phyloP scores from a whole-genome alignment of 1,140 invertebrate genomes.

The Aradophagus sp. region DNA sequence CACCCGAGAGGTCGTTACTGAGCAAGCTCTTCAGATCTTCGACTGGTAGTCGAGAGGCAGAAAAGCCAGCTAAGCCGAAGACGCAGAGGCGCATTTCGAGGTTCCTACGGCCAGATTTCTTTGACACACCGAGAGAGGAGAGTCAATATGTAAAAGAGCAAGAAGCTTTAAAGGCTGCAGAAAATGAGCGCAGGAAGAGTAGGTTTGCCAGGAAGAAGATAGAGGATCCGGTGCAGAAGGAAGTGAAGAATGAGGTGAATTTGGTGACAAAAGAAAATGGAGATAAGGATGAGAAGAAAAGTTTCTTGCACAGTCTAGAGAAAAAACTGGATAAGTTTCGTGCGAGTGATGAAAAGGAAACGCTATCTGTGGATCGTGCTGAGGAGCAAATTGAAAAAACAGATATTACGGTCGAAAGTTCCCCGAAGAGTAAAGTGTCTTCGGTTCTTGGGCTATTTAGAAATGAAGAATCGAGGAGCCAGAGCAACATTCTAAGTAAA shows the following conservation, averaged over 20 bases:
- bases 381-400: constrained; percentile 8
- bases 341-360: constrained; percentile 60
- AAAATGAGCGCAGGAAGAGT: constrained; percentile 71
- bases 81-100: constrained; percentile 79
- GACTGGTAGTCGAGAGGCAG: constrained; percentile 64
- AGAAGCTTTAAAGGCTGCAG: constrained; percentile 75
- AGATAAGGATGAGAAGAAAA: constrained; percentile 50
- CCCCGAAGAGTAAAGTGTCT: constrained; percentile 77
- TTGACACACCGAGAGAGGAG: constrained; percentile 82
- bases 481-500: constrained; percentile 60
- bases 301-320: constrained; percentile 72
- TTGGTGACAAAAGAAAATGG: constrained; percentile 55
- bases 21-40: constrained; percentile 78
- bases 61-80: constrained; percentile 66
- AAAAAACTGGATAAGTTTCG: constrained; percentile 73
- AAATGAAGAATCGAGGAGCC: constrained; percentile 67
- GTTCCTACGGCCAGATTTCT: constrained; percentile 86
- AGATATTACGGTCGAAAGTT: constrained; percentile 18
- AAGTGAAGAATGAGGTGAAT: constrained; percentile 69
- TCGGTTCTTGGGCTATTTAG: constrained; percentile 84
- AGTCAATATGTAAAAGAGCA: constrained; percentile 82
- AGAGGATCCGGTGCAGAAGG: constrained; percentile 60
- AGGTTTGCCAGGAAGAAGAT: constrained; percentile 64
- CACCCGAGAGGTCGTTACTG: constrained; percentile 75
- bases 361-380: too few relatives aligned